phyloP scores from a whole-genome alignment of 2,888 invertebrate species.

The Cephus pygmeus region DNA sequence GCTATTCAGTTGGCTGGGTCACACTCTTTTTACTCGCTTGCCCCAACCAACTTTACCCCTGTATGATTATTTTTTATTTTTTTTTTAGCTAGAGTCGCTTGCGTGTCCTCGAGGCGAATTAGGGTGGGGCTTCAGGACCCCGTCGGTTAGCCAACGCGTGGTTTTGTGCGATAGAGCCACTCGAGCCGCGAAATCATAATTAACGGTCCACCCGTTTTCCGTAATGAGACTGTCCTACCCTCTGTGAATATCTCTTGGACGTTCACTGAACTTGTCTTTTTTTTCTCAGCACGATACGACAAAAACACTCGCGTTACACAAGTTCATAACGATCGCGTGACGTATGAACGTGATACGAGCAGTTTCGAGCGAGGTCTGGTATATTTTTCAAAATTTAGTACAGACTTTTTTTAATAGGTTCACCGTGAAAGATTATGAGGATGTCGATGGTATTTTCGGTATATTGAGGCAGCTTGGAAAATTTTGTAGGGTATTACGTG shows the following conservation, averaged over 20 bases:
- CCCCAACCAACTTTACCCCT: background rate
- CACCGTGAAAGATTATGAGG: background rate
- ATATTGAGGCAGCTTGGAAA: background rate
- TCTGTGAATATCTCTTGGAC: background rate
- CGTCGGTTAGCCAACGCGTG: slow-evolving; percentile 45
- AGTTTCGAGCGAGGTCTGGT: background rate
- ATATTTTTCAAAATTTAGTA: background rate
- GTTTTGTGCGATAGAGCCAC: slow-evolving; percentile 58
- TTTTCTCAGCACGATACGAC: background rate
- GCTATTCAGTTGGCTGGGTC: slow-evolving; percentile 9
- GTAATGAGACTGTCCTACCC: background rate
- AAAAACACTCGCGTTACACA: background rate
- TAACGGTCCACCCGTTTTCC: background rate
- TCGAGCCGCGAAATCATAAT: slow-evolving; percentile 23
- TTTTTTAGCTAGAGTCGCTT: slow-evolving; percentile 28
- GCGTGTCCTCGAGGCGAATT: slow-evolving; percentile 23
- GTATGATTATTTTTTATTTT: slow-evolving; percentile 19
- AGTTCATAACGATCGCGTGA: background rate
- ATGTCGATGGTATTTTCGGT: background rate
- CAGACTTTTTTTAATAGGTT: background rate
- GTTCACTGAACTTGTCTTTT: background rate
- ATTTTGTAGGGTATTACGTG: background rate
- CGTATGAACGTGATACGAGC: background rate
- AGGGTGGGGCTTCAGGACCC: slow-evolving; percentile 18
- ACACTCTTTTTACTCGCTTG: slow-evolving; percentile 1